Evolutionary conservation across 1,140 invertebrate genomes (phyloP).

Genomic region (Laupala kohalensis): DNA sequence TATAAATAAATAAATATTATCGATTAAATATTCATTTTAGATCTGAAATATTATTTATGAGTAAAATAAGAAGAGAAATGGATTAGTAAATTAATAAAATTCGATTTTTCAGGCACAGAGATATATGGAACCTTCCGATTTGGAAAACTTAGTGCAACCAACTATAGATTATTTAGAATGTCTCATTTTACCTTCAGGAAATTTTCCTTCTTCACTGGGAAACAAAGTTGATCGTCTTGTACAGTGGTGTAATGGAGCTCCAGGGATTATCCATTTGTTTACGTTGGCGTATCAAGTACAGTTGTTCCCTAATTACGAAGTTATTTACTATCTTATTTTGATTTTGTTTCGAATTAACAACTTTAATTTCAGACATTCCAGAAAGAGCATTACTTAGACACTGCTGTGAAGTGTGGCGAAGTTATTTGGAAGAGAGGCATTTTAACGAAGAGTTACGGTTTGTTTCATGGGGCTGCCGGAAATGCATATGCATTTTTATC

Average conservation of each 20-base stretch:
- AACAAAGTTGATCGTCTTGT: constrained; percentile 62
- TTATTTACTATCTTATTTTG: no score
- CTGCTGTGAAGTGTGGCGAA: constrained; percentile 56
- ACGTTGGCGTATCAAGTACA: constrained; percentile 59
- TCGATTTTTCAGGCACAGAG: constrained; percentile 4
- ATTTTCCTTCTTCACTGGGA: constrained; percentile 71
- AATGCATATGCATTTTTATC: constrained; percentile 81
- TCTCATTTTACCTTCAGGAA: constrained; percentile 56
- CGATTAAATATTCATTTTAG: no score
- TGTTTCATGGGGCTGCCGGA: constrained; percentile 85
- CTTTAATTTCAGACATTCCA: constrained; percentile 61
- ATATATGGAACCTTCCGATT: constrained; percentile 36
- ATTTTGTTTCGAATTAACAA: constrained; percentile 13
- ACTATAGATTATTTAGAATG: constrained; percentile 49
- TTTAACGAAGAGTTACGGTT: constrained; percentile 76
- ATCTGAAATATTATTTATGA: no score
- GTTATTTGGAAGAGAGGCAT: constrained; percentile 75
- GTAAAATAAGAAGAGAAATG: no score
- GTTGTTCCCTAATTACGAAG: no score
- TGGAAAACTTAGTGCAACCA: constrained; percentile 41
- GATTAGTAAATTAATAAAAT: no score
- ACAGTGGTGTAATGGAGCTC: constrained; percentile 93
- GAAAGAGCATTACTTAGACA: constrained; percentile 58
- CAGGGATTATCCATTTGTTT: constrained; percentile 70
- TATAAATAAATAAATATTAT: no score